Base-by-base conservation (phyloP, 2,797 vertebrate genomes). In the Melanotaenia pygmaea region DNA sequence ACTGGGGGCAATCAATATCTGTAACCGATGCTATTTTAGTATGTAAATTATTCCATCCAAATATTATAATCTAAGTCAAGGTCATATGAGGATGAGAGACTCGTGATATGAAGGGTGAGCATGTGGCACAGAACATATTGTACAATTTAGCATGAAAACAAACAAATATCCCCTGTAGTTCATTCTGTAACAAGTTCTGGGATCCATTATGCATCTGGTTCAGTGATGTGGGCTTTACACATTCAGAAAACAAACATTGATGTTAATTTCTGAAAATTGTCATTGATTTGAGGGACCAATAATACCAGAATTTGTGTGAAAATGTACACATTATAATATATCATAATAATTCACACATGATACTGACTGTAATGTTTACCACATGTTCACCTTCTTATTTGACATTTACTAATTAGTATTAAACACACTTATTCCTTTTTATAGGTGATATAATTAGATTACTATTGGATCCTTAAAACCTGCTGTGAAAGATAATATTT, bases 21-120 rank as follows among this genome's bases (percentile, higher is more conserved):
- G 67, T 72, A 85, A 74, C 43, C 79, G 73, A 88, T 72, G 74
- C 79, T 80, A 64, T 79, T 86, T 78, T 81, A 78, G 62, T 30
- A 83, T 87, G 79, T 70, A 77, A 87, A 78, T 84, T 59, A 84
- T 66, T 66, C 14, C 28, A n/a, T 61, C 51, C 54, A 76, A 24
- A 66, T 30, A 18, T 61, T 64, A 64, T 28, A 5, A 54, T 30
- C 13, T 53, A 24, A 37, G 73, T 53, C 74, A 83, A 86, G 76
- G 88, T 84, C 64, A 69, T 22, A 38, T 66, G 43, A 70, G 67
- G 64, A 61, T 47, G 59, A 62, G 50, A n/a, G 34, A 0, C 30
- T 45, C 24, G 0, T 26, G 24, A 10, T 67, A 35, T 28, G 61
- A 38, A 20, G 47, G n/a, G 51, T 26, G 7, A 20, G n/a, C 20